These are phyloP conservation scores for Chloebia gouldiae DNA, from an alignment of 2,113 vertebrate species.

Conservation along the genomic window DNA sequence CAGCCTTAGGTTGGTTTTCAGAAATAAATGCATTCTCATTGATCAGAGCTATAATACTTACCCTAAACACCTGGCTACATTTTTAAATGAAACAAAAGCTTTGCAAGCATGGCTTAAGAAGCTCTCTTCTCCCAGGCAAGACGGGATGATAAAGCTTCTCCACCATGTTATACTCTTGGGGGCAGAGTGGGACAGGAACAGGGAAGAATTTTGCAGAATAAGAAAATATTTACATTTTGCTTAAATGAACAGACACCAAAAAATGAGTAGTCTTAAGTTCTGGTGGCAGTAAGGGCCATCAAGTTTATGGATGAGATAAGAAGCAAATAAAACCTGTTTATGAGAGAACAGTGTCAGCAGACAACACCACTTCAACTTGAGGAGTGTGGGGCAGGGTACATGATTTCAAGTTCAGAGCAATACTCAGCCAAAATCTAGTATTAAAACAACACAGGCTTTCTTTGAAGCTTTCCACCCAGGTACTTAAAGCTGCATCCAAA, in stretches of 20 bases:
- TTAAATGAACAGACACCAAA: background rate
- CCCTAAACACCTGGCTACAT: background rate
- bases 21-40: background rate
- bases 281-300: background rate
- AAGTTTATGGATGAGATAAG: background rate
- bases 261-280: background rate
- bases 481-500: background rate
- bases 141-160: background rate
- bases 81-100: background rate
- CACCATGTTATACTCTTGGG: background rate
- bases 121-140: background rate
- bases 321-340: background rate
- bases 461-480: background rate
- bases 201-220: background rate
- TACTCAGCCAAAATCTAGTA: background rate
- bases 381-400: fast-evolving
- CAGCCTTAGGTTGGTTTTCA: background rate
- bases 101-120: background rate
- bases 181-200: background rate
- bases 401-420: background rate
- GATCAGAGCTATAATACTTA: background rate
- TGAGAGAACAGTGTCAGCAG: background rate
- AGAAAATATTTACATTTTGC: background rate
- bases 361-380: background rate
- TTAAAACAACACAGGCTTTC: background rate